Conservation (phyloP, 2,113 vertebrate species). For the Saccopteryx leptura region DNA sequence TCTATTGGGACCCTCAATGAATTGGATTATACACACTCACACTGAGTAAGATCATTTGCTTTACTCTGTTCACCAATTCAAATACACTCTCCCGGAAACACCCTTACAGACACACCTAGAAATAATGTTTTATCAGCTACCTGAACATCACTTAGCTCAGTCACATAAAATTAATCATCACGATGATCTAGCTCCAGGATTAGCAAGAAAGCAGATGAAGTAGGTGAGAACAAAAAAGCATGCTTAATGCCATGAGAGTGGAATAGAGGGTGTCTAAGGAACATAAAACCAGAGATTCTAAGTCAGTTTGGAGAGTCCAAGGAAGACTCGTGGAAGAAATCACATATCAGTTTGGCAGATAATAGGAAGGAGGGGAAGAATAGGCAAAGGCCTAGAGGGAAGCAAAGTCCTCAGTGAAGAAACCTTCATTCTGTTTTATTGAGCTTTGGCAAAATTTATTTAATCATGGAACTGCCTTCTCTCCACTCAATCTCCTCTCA, state of each 20-base stretch:
- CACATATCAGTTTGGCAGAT: neutral
- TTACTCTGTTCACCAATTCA: neutral
- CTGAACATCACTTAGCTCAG: neutral
- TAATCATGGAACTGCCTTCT: neutral
- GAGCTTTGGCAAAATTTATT: neutral
- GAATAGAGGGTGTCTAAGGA: neutral
- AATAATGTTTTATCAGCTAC: neutral
- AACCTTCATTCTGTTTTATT: neutral
- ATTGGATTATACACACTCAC: neutral
- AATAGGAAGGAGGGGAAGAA: neutral
- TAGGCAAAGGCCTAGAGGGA: neutral
- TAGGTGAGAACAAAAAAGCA: neutral
- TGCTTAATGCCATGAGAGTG: too few relatives aligned
- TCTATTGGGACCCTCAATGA: neutral
- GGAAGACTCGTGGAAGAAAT: neutral
- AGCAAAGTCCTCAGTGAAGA: neutral
- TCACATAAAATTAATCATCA: neutral
- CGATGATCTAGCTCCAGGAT: neutral
- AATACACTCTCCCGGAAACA: neutral
- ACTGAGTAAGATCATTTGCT: neutral
- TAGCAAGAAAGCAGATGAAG: neutral
- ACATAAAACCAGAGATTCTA: neutral
- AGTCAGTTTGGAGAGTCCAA: neutral
- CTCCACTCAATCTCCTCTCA: neutral
- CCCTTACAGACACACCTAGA: neutral